Base-by-base conservation (phyloP, 2,888 invertebrate genomes). In the Amphiduros pacificus region DNA sequence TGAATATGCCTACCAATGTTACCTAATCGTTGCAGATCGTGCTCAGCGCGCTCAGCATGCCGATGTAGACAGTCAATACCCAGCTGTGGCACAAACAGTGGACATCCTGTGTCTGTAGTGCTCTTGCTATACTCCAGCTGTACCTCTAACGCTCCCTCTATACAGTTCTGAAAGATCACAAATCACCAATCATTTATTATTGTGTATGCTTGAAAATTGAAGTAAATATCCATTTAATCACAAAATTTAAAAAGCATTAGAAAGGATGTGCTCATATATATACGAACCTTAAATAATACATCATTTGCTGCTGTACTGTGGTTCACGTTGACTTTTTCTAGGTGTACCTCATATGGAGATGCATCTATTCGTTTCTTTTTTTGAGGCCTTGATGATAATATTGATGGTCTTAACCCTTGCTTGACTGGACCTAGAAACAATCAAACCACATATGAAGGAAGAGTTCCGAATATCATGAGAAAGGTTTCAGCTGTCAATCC, bases 41-140 rank as follows among this genome's bases (percentile, higher is more conserved):
- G 31, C n/a, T 31, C 26, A 1, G 52, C 51, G 63, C 85, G 78
- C 48, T 82, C 81, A 28, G 87, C 83, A 68, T 89, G 88, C 9
- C 85, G 84, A 36, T 86, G 86, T 54, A 91, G 82, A 2, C 88
- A 85, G 1, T 79, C 73, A 55, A 85, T 68, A n/a, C 83, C 79
- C 71, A 81, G 66, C 51, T 74, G 55, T n/a, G 83, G 77, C 71
- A 82, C 69, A 71, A 86, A 66, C 71, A 85, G 65, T 65, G 87
- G 80, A 73, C 85, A 87, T 28, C 82, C 85, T 1, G 83, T 83
- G 40, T 87, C 85, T 54, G 83, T 79, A 2, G 82, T 78, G 53
- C 84, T 79, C 0, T 81, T 73, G 0, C 88, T 87, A 73, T 87
- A 84, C 24, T 87, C 83, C n/a, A 91, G 80, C 26, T 90, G 87